phyloP scores from a whole-genome alignment of 2,888 invertebrate genomes.

The Mycogona germanica region DNA sequence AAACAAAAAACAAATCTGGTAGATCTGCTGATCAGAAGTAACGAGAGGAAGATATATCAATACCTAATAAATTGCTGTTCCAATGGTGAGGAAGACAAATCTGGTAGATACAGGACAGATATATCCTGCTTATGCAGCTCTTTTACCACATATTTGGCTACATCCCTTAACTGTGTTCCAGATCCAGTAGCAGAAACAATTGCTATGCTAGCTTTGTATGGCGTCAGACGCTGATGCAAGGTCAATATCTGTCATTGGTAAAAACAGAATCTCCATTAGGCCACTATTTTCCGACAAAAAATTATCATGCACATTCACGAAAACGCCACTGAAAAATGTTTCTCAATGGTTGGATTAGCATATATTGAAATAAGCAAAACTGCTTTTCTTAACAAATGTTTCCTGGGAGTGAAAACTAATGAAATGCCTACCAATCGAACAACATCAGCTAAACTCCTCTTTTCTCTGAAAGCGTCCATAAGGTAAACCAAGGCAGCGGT shows the following conservation, averaged over 20 bases:
- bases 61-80: conserved; percentile 2
- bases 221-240: conserved; percentile 14
- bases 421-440: too few relatives aligned
- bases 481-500: neutral
- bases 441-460: too few relatives aligned
- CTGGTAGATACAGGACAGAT: conserved; percentile 11
- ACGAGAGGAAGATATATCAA: conserved; percentile 5
- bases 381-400: too few relatives aligned
- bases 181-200: conserved; percentile 6
- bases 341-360: too few relatives aligned
- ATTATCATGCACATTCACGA: too few relatives aligned
- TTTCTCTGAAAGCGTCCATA: neutral
- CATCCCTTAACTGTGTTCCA: neutral
- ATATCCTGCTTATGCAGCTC: conserved; percentile 18
- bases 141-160: conserved; percentile 1
- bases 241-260: conserved; percentile 8
- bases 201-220: conserved; percentile 14
- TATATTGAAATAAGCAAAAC: too few relatives aligned
- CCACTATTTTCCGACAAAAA: too few relatives aligned
- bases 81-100: neutral
- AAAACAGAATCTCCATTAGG: too few relatives aligned
- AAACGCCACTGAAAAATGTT: too few relatives aligned
- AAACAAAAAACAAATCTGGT: too few relatives aligned
- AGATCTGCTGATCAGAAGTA: neutral
- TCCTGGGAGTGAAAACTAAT: too few relatives aligned